A percentile compares a stretch with the other conserved stretches of the same genome.
These are phyloP conservation scores for Pitangus sulphuratus DNA, from an alignment of 2,797 vertebrate species.

Conservation along the genomic window DNA sequence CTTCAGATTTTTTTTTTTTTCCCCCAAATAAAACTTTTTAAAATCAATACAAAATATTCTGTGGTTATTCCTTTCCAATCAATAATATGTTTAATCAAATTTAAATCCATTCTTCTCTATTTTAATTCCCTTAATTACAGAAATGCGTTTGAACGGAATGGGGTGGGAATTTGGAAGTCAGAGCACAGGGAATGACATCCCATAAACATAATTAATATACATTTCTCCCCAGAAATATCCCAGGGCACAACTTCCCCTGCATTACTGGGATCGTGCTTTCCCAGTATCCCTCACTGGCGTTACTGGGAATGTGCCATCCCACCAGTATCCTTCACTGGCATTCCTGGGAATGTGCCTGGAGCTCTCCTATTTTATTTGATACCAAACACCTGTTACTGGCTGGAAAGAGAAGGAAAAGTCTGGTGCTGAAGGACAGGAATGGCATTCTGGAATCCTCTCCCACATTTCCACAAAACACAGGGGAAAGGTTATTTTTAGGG, in stretches of 20 bases:
- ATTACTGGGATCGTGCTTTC: no score
- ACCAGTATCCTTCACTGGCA: neutral
- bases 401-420: neutral
- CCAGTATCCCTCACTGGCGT: neutral
- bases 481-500: neutral
- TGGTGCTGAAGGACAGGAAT: neutral
- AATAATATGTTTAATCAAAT: no score
- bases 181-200: neutral
- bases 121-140: no score
- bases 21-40: neutral
- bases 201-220: neutral
- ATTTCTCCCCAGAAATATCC: neutral
- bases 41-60: neutral
- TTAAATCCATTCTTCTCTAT: no score
- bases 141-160: neutral
- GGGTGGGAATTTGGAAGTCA: neutral
- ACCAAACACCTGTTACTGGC: neutral
- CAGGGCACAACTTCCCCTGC: no score
- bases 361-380: neutral
- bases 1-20: neutral
- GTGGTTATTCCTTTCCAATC: neutral
- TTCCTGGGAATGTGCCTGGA: neutral
- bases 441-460: neutral
- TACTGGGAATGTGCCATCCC: neutral
- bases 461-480: neutral